Base-by-base conservation (phyloP, 2,888 invertebrate species). In the Anagyrus pseudococci region DNA sequence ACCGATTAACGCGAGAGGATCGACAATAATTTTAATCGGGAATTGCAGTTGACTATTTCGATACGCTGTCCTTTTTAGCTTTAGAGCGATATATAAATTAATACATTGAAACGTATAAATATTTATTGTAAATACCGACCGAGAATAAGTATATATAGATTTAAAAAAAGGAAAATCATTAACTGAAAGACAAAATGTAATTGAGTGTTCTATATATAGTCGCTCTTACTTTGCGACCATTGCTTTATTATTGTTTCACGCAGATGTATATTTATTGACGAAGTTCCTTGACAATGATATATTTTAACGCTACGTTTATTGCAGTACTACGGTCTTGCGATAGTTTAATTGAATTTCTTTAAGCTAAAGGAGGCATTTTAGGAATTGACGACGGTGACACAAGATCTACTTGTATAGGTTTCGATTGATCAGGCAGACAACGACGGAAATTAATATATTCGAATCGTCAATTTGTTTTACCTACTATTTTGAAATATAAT, bases 1-100 rank as follows among this genome's bases (percentile, higher is more conserved):
- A n/a, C n/a, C n/a, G n/a, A n/a, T n/a, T n/a, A n/a, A n/a, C n/a
- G n/a, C n/a, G n/a, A n/a, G n/a, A n/a, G 48, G 60, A 62, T 58
- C 55, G 64, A 64, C 62, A 67, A 64, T 62, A 68, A 64, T 54
- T 54, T 52, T 54, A 13, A 46, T 50, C 29, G 26, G 25, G 37
- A 25, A 4, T 33, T 1, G 50, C 22, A 52, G 47, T 56, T 33
- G 44, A 52, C 55, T 56, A 50, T 59, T 52, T 65, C 52, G 61
- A 64, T 43, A 57, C 37, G 40, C 20, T 49, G 41, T 59, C 43
- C 57, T 63, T 58, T 60, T 60, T 47, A 58, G 57, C 52, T 49
- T 60, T 57, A 41, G 25, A 56, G 56, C 41, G 29, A 60, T 57
- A 60, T 57, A 60, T 43, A n/a, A 43, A 33, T 33, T 8, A 8